A percentile compares a stretch with the other conserved stretches of the same genome.
phyloP scores from a whole-genome alignment of 1,140 invertebrate genomes.

The Drosophila elegans region DNA sequence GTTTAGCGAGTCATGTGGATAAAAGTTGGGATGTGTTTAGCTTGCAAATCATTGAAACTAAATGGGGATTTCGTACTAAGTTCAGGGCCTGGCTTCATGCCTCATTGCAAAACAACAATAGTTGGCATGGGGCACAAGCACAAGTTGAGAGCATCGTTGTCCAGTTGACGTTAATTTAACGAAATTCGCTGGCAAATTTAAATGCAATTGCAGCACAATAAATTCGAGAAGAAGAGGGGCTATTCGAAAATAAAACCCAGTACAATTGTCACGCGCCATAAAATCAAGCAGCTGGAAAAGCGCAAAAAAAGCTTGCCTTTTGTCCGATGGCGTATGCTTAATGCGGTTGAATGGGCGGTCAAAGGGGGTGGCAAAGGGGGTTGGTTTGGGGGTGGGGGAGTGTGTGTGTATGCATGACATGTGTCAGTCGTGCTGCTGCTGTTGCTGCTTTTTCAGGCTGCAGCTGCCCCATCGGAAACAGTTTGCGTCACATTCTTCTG shows the following conservation, averaged over 20 bases:
- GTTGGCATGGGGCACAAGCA: constrained; percentile 30
- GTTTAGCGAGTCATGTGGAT: constrained; percentile 43
- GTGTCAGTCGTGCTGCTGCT: constrained; percentile 51
- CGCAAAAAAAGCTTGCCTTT: constrained; percentile 34
- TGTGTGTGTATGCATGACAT: constrained; percentile 32
- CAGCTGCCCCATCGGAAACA: constrained; percentile 47
- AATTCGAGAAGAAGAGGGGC: constrained; percentile 17
- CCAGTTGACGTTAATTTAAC: constrained; percentile 71
- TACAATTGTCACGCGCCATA: constrained; percentile 82
- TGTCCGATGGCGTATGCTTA: constrained; percentile 66
- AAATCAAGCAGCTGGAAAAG: constrained; percentile 63
- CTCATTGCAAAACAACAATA: constrained; percentile 62
- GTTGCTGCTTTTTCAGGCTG: constrained; percentile 23
- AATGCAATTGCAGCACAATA: constrained; percentile 80
- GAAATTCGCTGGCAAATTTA: constrained; percentile 79
- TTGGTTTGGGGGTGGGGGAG: not conserved
- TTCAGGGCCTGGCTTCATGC: constrained; percentile 57
- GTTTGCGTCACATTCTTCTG: constrained; percentile 66
- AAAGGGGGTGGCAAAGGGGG: not conserved
- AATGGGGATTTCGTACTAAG: constrained; percentile 6
- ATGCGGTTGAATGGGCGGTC: constrained; percentile 20
- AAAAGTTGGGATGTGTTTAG: constrained; percentile 41
- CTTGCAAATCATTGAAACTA: constrained; percentile 16
- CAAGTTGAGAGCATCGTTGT: constrained; percentile 10
- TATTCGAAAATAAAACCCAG: constrained; percentile 8